These are phyloP conservation scores for Dynastes maya DNA, from an alignment of 2,888 invertebrate genomes.

Conservation along the genomic window DNA sequence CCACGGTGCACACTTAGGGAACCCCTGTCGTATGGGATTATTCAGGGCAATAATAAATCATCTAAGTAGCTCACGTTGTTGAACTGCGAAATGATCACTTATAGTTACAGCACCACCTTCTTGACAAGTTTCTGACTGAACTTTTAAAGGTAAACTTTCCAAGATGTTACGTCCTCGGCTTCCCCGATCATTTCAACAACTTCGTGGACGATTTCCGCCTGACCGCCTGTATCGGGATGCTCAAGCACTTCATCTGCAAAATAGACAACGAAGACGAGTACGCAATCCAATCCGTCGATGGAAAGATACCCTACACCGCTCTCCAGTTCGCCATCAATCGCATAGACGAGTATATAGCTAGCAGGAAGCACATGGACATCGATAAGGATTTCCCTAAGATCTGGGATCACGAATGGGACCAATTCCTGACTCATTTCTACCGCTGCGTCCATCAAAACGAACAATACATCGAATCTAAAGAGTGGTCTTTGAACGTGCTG, in stretches of 20 bases:
- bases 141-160: constrained; percentile 80
- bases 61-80: too few species aligned
- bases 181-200: constrained; percentile 85
- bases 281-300: constrained; percentile 73
- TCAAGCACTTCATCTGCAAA: constrained; percentile 82
- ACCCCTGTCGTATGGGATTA: too few species aligned
- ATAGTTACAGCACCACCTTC: too few species aligned
- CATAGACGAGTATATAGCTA: constrained; percentile 83
- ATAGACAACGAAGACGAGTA: constrained; percentile 72
- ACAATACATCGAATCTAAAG: constrained; percentile 59
- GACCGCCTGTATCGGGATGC: constrained; percentile 88
- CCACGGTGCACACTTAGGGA: too few species aligned
- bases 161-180: constrained; percentile 84
- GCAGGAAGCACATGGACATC: constrained; percentile 83
- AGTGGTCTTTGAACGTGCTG: constrained; percentile 56
- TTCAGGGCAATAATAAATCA: too few species aligned
- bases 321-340: constrained; percentile 88
- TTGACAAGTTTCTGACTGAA: too few species aligned
- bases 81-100: too few species aligned
- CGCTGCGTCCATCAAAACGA: constrained; percentile 78
- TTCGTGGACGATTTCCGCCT: constrained; percentile 92
- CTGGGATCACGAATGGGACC: constrained; percentile 93
- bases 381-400: constrained; percentile 76
- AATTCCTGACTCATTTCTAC: constrained; percentile 82
- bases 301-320: constrained; percentile 82